Base-by-base conservation (phyloP, 2,888 invertebrate species). In the Ornithoptera priamus region DNA sequence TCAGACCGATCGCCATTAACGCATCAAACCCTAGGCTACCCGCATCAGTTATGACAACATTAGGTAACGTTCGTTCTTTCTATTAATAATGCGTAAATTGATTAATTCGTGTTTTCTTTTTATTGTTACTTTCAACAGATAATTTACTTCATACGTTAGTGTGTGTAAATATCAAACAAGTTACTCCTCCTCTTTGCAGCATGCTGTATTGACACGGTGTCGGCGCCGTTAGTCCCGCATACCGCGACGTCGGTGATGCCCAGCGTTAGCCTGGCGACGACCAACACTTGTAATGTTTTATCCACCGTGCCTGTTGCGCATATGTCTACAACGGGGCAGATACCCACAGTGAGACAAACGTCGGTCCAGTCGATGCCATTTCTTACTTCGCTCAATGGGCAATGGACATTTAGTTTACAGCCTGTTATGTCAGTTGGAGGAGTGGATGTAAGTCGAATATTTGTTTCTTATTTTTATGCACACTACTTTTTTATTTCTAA, bases 321-420 rank as follows among this genome's bases (percentile, higher is more conserved):
- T 8, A 30, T 72, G 18, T 61, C 76, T 17, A 39, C 72, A 6
- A 53, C 65, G 18, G 63, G 74, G 17, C 68, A 69, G 62, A 72
- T 76, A 69, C 77, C 83, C 46, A 75, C 77, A 10, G 74, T 82
- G 22, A 82, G 82, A 5, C 82, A 82, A 59, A 78, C 88, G 1
- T 82, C 82, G 0, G 88, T 91, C 1, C 90, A 90, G 71, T 90
- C 90, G 0, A 86, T 92, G 72, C 92, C 92, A 1, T 74, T 92
- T 61, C 86, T 92, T 73, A 90, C 91, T 0, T 87, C 91, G 0
- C 87, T 92, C 70, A 92, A 92, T 59, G 92, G 92, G 12, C 92
- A 92, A 74, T 92, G 92, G 91, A 90, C 89, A 74, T 88, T 92
- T 77, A 90, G 91, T 72, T 76, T 92, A 67, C 92, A 91, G 75